These are phyloP conservation scores for Tiliqua scincoides DNA, from an alignment of 2,113 vertebrate species.

Conservation along the genomic window DNA sequence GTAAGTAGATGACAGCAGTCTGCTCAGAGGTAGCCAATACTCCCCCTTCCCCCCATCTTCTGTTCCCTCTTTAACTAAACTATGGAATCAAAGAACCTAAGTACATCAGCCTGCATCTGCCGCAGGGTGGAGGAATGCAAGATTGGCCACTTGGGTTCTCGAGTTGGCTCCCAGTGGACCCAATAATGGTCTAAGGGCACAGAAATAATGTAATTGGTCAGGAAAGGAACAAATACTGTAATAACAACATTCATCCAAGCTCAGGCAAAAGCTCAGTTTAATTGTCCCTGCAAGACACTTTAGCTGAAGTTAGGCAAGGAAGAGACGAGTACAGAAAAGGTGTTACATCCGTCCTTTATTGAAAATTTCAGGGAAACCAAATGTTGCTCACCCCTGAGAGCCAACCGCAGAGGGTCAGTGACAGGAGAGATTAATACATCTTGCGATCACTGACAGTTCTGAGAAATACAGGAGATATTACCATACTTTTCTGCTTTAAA, in stretches of 20 bases:
- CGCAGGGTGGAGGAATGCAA: slow-evolving; percentile 57
- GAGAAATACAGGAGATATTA: slow-evolving; percentile 74
- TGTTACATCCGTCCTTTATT: slow-evolving; percentile 75
- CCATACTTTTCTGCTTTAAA: slow-evolving; percentile 79
- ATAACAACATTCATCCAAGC: slow-evolving; percentile 69
- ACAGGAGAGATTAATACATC: slow-evolving; percentile 83
- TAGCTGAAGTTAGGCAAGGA: slow-evolving; percentile 42
- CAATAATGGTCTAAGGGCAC: slow-evolving; percentile 56
- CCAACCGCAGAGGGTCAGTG: slow-evolving; percentile 52
- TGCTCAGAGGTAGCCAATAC: slow-evolving; percentile 50
- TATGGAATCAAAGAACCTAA: slow-evolving; percentile 52
- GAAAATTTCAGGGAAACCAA: slow-evolving; percentile 76
- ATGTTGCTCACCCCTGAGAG: slow-evolving; percentile 62
- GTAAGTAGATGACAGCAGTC: slow-evolving; percentile 39
- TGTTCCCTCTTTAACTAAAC: not conserved
- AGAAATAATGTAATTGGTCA: slow-evolving; percentile 76
- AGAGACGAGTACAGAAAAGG: slow-evolving; percentile 49
- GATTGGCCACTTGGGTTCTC: slow-evolving; percentile 33
- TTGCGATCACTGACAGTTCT: slow-evolving; percentile 70
- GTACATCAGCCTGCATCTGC: slow-evolving; percentile 35
- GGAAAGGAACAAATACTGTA: slow-evolving; percentile 76
- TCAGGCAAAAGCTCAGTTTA: slow-evolving; percentile 34
- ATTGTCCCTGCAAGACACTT: slow-evolving; percentile 70
- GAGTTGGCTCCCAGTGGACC: slow-evolving; percentile 61
- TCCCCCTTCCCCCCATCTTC: not conserved